phyloP scores from a whole-genome alignment of 2,888 invertebrate genomes.

The Metopia argyrocephala region DNA sequence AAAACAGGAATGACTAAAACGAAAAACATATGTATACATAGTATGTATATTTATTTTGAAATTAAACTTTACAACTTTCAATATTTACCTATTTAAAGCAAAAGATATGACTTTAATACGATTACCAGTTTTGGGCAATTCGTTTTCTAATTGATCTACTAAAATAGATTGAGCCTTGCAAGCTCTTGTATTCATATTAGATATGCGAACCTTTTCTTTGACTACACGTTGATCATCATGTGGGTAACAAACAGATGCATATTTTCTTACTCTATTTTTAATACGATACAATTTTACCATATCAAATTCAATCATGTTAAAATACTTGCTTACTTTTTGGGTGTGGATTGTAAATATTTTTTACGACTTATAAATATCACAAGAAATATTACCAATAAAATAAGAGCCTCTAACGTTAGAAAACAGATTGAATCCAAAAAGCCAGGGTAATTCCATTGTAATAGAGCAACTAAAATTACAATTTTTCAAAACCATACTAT shows the following conservation, averaged over 20 bases:
- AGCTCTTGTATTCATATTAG: conserved; percentile 72
- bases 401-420: background rate
- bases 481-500: background rate
- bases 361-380: conserved; percentile 2
- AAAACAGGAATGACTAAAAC: conserved; percentile 82
- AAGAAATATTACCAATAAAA: conserved; percentile 14
- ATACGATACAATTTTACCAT: background rate
- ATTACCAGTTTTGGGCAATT: conserved; percentile 64
- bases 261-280: conserved; percentile 62
- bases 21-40: no score
- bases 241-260: conserved; percentile 73
- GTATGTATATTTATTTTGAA: no score
- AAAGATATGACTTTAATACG: conserved; percentile 72
- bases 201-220: conserved; percentile 80
- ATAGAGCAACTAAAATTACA: conserved; percentile 8
- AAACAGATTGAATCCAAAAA: conserved; percentile 25
- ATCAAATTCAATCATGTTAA: no score
- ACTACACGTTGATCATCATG: conserved; percentile 80
- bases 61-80: background rate
- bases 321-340: conserved; percentile 28
- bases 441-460: conserved; percentile 26
- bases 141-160: conserved; percentile 73
- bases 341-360: background rate
- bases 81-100: conserved; percentile 70
- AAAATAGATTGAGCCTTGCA: conserved; percentile 79